A percentile compares a stretch with the other conserved stretches of the same genome.
Conservation (phyloP, 2,797 vertebrate species). For the Anableps anableps region DNA sequence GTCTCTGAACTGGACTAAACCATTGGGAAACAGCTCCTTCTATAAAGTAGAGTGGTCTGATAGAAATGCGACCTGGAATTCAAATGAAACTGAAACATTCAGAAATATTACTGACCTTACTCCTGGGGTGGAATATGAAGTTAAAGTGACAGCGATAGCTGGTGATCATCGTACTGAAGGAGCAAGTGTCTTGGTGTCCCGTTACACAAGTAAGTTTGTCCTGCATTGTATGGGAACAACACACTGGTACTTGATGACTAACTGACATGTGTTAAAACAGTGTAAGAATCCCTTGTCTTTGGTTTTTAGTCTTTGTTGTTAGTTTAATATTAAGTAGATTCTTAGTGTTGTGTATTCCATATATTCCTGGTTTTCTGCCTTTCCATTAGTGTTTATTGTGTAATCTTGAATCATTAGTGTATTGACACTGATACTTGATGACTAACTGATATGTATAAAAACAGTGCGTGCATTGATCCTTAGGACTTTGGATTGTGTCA, state of each 20-base stretch:
- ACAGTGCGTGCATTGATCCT: neutral
- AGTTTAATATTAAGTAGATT: too few species aligned
- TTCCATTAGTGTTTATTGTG: too few species aligned
- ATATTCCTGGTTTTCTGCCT: too few species aligned
- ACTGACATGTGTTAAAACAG: too few species aligned
- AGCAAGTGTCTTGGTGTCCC: too few species aligned
- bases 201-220: neutral
- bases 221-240: neutral
- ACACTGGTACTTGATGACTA: too few species aligned
- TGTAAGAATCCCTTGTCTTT: too few species aligned
- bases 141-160: slow-evolving; percentile 47
- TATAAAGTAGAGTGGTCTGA: slow-evolving; percentile 34
- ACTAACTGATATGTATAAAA: neutral
- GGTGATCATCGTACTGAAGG: slow-evolving; percentile 6
- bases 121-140: slow-evolving; percentile 13
- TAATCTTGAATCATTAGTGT: too few species aligned
- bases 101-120: neutral
- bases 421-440: too few species aligned
- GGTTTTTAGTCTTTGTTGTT: too few species aligned
- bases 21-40: neutral
- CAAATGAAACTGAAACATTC: neutral
- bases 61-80: neutral
- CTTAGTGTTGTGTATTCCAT: too few species aligned
- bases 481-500: neutral
- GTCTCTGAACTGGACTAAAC: slow-evolving; percentile 47